Base-by-base conservation (phyloP, 2,888 invertebrate genomes). In the Drosophila affinis region DNA sequence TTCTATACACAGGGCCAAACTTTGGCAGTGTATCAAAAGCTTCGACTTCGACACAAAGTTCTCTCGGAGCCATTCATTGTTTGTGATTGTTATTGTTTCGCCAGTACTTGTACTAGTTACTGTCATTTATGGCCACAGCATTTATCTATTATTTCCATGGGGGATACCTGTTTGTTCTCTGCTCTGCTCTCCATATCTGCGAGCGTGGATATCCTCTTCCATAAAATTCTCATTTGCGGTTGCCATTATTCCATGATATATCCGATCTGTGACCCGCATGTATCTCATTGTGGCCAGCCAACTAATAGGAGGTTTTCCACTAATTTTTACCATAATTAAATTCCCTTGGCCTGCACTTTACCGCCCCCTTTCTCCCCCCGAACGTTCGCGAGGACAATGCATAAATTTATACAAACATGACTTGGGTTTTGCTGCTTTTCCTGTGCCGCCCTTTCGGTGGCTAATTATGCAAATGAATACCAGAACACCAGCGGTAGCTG, bases 381-480 rank as follows among this genome's bases (percentile, higher is more conserved):
- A 67, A 74, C 54, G 63, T 68, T 77, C 29, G 29, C 55, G 61
- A 58, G 67, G 52, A 54, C 56, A 76, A 58, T 76, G 72, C 52
- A 76, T 53, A 57, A 52, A 77, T 72, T 64, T 78, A 58, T 69
- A 76, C 61, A 45, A 46, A 68, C 51, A 63, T 62, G 63, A 52
- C 53, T 60, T 74, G 21, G 29, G n/a, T 34, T 53, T 45, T 5
- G 24, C 49, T 5, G 24, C 49, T 64, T 46, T 44, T 62, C 12
- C 18, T 67, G 29, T 52, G 45, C 51, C 59, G 52, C 52, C 62
- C 46, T 44, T 62, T 49, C 63, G 34, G 48, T 54, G 55, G 64
- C 72, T 86, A 69, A 76, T 83, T 76, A 86, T 88, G 87, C 74
- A 80, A 83, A 82, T 83, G 60, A 68, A 58, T 75, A 54, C 53